Percentiles rank a stretch among this genome's conserved stretches.
Evolutionary conservation across 2,888 invertebrate genomes (phyloP).

Genomic region (Taphrorychus bicolor): DNA sequence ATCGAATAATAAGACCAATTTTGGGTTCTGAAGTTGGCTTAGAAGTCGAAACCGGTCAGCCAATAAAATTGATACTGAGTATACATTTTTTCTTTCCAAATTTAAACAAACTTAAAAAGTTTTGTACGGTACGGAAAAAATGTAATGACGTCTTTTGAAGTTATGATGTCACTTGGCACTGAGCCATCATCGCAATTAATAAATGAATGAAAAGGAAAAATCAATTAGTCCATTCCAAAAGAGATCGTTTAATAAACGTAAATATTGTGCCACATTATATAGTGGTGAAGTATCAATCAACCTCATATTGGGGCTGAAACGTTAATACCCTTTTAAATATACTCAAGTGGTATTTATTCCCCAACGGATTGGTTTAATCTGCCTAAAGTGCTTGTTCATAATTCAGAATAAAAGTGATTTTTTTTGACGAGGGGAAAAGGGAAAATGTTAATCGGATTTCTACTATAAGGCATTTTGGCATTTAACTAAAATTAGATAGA

Average conservation of each 20-base stretch:
- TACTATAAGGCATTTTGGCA: not conserved
- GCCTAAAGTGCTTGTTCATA: constrained; percentile 17
- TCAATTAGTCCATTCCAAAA: not conserved
- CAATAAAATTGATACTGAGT: too few relatives aligned
- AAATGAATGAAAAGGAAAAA: not conserved
- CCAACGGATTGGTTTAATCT: constrained; percentile 23
- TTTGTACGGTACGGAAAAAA: too few relatives aligned
- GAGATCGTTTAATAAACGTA: constrained; percentile 7
- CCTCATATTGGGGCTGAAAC: constrained; percentile 23
- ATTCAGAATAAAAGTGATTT: constrained; percentile 1
- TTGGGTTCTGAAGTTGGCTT: too few relatives aligned
- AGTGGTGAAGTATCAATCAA: constrained; percentile 34
- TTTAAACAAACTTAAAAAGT: too few relatives aligned
- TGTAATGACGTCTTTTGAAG: too few relatives aligned
- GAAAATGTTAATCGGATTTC: not conserved
- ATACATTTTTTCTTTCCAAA: too few relatives aligned
- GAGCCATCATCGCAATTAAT: not conserved
- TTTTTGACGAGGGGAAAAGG: not conserved
- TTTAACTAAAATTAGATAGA: not conserved
- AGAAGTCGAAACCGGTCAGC: too few relatives aligned
- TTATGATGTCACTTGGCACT: not conserved
- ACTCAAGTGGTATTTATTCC: constrained; percentile 32
- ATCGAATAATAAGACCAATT: too few relatives aligned
- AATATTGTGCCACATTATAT: constrained; percentile 9
- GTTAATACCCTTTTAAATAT: constrained; percentile 34